Evolutionary conservation across 2,888 invertebrate species (phyloP).

Genomic region (Philereme transversata): DNA sequence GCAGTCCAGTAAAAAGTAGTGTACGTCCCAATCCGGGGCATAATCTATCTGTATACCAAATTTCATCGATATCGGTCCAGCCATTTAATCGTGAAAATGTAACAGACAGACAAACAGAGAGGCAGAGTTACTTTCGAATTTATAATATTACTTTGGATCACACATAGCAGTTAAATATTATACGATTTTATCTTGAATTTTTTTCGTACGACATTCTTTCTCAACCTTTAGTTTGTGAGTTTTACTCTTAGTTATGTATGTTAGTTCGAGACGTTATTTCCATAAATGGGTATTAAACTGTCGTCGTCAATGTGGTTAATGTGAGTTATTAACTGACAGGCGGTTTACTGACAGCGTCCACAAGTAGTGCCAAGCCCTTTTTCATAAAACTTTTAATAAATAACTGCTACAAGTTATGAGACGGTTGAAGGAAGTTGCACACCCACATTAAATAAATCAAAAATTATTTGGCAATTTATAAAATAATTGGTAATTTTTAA

Average conservation of each 20-base stretch:
- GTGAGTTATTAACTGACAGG: slow-evolving; percentile 40
- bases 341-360: slow-evolving; percentile 15
- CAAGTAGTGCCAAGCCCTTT: slow-evolving; percentile 9
- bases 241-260: slow-evolving; percentile 25
- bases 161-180: too few species aligned
- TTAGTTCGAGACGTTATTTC: slow-evolving; percentile 20
- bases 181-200: too few species aligned
- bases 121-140: too few species aligned
- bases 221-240: background rate
- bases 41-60: too few species aligned
- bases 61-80: too few species aligned
- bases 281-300: slow-evolving; percentile 32
- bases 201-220: too few species aligned
- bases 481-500: background rate
- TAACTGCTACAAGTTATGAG: background rate
- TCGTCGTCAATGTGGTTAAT: slow-evolving; percentile 34
- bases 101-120: too few species aligned
- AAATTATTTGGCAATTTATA: background rate
- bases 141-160: too few species aligned
- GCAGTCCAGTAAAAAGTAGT: too few species aligned
- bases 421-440: slow-evolving; percentile 7
- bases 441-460: slow-evolving; percentile 7
- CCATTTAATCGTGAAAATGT: too few species aligned
- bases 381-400: background rate
- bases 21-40: too few species aligned